phyloP scores from a whole-genome alignment of 2,888 invertebrate genomes.

The Cheilosia pagana region DNA sequence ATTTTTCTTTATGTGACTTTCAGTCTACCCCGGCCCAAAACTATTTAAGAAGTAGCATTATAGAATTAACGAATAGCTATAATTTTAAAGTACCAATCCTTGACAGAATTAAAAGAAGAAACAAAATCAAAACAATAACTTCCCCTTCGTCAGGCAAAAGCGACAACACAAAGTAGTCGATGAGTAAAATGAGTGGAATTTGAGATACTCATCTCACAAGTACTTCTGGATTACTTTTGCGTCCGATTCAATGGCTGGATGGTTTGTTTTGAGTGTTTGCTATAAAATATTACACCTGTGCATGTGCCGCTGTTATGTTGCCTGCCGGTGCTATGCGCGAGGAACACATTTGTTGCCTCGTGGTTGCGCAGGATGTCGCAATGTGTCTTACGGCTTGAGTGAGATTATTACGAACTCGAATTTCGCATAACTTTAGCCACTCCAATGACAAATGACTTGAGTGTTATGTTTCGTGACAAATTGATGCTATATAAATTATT shows the following conservation, averaged over 20 bases:
- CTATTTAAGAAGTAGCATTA: too few species aligned
- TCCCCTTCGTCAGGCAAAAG: neutral
- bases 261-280: conserved; percentile 3
- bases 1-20: too few species aligned
- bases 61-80: neutral
- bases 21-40: too few species aligned
- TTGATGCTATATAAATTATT: too few species aligned
- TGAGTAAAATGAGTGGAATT: neutral
- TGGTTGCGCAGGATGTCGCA: neutral
- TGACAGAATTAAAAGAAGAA: neutral
- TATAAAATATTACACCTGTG: neutral
- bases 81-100: too few species aligned
- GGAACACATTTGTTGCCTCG: neutral
- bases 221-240: too few species aligned
- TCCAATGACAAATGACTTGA: neutral
- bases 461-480: too few species aligned
- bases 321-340: neutral
- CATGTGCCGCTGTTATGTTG: neutral
- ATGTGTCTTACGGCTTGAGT: neutral
- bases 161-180: neutral
- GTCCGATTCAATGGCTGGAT: neutral
- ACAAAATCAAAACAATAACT: conserved; percentile 2
- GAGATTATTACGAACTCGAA: neutral
- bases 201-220: neutral
- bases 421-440: neutral